Percentiles rank a stretch among this genome's conserved stretches.
These are phyloP conservation scores for Silurus aristotelis DNA, from an alignment of 2,797 vertebrate species.

Conservation along the genomic window DNA sequence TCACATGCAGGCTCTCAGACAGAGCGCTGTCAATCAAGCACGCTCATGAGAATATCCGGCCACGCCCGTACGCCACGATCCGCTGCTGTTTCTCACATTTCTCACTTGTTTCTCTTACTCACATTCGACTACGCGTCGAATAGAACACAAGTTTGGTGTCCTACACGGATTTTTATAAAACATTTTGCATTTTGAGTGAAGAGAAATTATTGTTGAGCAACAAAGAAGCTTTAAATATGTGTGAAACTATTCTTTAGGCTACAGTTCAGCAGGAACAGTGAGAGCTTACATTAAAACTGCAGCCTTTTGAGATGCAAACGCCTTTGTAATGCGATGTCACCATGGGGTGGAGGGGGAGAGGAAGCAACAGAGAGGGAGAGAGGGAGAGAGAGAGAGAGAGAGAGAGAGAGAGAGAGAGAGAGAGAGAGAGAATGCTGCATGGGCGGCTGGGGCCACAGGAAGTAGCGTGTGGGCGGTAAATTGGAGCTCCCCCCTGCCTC, in stretches of 20 bases:
- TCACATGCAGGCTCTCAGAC: background rate
- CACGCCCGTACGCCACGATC: background rate
- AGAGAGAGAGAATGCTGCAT: constrained; percentile 65
- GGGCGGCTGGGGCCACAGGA: constrained; percentile 66
- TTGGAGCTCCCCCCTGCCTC: constrained; percentile 65
- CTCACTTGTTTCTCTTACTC: background rate
- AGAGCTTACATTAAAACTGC: constrained; percentile 50
- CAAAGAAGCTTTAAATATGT: background rate
- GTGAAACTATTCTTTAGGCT: constrained; percentile 9
- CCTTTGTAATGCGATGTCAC: constrained; percentile 60
- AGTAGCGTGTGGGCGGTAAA: constrained; percentile 72
- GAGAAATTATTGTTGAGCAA: background rate
- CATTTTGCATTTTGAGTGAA: background rate
- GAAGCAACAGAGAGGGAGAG: constrained; percentile 35
- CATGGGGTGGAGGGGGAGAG: constrained; percentile 36
- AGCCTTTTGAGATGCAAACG: constrained; percentile 37
- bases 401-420: constrained; percentile 59
- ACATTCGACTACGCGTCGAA: background rate
- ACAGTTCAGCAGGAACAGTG: background rate
- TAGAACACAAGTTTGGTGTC: background rate
- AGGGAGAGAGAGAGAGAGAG: constrained; percentile 24
- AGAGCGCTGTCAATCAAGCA: background rate
- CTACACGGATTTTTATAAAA: background rate
- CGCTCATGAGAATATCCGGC: background rate
- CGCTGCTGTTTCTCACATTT: background rate